These are phyloP conservation scores for Botia almorhae DNA, from an alignment of 2,797 vertebrate species.

Conservation along the genomic window DNA sequence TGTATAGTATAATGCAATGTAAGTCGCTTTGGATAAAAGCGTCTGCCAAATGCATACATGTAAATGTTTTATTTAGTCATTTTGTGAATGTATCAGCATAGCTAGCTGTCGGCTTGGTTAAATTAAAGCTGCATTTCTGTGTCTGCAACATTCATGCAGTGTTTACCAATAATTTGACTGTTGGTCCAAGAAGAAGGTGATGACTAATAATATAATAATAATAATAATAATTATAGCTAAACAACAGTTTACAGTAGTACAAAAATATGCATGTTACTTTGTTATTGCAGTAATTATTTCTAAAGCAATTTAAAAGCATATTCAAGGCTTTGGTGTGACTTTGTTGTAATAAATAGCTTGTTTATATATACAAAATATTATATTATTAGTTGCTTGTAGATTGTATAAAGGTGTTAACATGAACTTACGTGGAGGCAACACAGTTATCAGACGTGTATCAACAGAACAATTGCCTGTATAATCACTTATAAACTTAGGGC, in stretches of 20 bases:
- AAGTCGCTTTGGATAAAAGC: too few relatives aligned
- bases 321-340: too few relatives aligned
- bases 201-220: too few relatives aligned
- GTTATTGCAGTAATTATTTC: too few relatives aligned
- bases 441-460: slow-evolving; percentile 63
- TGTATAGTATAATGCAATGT: too few relatives aligned
- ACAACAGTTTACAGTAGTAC: not conserved
- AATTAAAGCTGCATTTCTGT: not conserved
- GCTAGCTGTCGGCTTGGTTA: not conserved
- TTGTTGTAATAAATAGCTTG: too few relatives aligned
- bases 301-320: too few relatives aligned
- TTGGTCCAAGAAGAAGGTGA: not conserved
- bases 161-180: not conserved
- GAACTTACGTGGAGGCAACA: not conserved
- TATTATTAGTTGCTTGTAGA: too few relatives aligned
- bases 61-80: not conserved
- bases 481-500: slow-evolving; percentile 65
- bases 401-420: too few relatives aligned
- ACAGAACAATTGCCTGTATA: slow-evolving; percentile 54
- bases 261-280: not conserved
- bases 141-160: not conserved
- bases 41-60: too few relatives aligned
- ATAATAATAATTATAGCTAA: not conserved
- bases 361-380: too few relatives aligned
- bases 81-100: not conserved